Percentiles rank a stretch among this genome's conserved stretches.
phyloP scores from a whole-genome alignment of 2,113 vertebrate genomes.

The Pterophyllum scalare region DNA sequence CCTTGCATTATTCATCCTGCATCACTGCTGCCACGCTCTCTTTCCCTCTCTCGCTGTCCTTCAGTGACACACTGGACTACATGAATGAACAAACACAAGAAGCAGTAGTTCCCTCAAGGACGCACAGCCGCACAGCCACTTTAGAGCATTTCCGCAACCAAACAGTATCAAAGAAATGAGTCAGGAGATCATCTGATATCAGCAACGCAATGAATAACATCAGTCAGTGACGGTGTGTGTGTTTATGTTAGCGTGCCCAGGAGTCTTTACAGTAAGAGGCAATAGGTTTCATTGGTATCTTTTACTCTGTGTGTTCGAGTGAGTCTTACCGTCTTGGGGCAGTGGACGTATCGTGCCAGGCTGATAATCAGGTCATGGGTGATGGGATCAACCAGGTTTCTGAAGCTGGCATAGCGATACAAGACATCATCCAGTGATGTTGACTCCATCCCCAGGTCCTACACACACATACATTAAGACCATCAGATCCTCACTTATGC shows the following conservation, averaged over 20 bases:
- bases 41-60: background rate
- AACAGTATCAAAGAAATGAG: constrained; percentile 50
- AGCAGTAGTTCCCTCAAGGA: constrained; percentile 35
- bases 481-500: background rate
- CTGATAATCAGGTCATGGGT: constrained; percentile 98
- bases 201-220: constrained; percentile 16
- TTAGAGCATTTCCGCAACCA: constrained; percentile 50
- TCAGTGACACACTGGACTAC: constrained; percentile 29
- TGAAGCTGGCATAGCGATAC: constrained; percentile 97
- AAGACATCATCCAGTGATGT: constrained; percentile 97
- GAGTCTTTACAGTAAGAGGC: background rate
- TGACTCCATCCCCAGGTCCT: constrained; percentile 99
- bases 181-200: constrained; percentile 46
- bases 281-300: background rate
- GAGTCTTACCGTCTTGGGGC: constrained; percentile 90
- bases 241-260: background rate
- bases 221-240: background rate
- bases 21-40: background rate
- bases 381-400: constrained; percentile 98
- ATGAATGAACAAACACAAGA: constrained; percentile 55
- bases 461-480: constrained; percentile 33
- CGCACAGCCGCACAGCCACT: constrained; percentile 37
- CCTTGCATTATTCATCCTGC: constrained; percentile 45
- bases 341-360: constrained; percentile 94
- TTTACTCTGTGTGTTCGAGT: background rate